These are phyloP conservation scores for Poeciliopsis prolifica DNA, from an alignment of 2,113 vertebrate genomes.

Conservation along the genomic window DNA sequence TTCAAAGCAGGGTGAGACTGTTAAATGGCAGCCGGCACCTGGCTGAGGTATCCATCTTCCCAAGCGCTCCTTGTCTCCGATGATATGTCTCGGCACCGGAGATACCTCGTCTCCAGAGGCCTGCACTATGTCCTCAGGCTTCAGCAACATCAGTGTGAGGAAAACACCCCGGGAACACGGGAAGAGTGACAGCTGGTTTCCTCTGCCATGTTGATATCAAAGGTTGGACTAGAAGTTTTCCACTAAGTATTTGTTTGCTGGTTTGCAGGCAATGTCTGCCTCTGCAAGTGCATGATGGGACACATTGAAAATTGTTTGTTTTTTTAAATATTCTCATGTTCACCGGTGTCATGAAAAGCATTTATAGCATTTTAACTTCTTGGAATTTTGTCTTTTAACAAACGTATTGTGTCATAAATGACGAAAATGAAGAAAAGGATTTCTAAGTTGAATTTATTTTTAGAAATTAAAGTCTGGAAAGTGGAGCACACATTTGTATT, in stretches of 20 bases:
- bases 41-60: slow-evolving; percentile 83
- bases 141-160: slow-evolving; percentile 34
- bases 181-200: slow-evolving; percentile 25
- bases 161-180: slow-evolving; percentile 16
- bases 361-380: neutral
- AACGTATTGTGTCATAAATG: neutral
- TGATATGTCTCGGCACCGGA: slow-evolving; percentile 84
- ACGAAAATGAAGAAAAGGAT: neutral
- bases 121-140: slow-evolving; percentile 46
- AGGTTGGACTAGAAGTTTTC: neutral
- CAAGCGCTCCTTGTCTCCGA: slow-evolving; percentile 87
- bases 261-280: neutral
- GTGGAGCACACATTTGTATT: neutral
- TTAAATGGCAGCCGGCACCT: slow-evolving; percentile 90
- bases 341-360: neutral
- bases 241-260: neutral
- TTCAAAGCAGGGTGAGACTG: slow-evolving; percentile 72
- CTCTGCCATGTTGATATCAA: slow-evolving; percentile 16
- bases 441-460: neutral
- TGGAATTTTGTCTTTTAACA: neutral
- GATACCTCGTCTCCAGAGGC: slow-evolving; percentile 82
- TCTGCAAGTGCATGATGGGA: neutral
- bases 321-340: neutral
- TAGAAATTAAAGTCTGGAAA: neutral
- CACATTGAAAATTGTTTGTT: neutral